A percentile compares a stretch with the other conserved stretches of the same genome.
phyloP scores from a whole-genome alignment of 2,113 vertebrate species.

The Hirundichthys speculiger region DNA sequence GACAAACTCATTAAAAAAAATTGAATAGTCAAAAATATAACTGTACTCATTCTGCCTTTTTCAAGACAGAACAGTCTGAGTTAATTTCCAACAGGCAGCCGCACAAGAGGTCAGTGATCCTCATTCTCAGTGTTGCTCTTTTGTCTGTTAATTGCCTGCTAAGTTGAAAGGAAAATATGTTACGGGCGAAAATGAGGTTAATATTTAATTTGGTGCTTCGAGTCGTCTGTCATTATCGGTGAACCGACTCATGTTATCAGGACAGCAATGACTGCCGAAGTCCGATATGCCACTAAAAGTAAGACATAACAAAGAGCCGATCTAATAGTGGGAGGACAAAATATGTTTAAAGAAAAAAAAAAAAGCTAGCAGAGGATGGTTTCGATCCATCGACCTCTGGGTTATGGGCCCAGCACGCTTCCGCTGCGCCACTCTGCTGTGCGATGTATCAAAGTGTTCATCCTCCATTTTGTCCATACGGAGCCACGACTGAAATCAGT shows the following conservation, averaged over 20 bases:
- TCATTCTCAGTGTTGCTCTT: not conserved
- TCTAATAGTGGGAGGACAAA: too few relatives aligned
- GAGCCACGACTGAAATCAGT: too few relatives aligned
- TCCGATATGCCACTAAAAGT: too few relatives aligned
- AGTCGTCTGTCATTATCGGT: too few relatives aligned
- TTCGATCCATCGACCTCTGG: conserved; percentile 87
- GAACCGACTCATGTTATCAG: too few relatives aligned
- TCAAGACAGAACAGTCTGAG: not conserved
- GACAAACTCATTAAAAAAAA: too few relatives aligned
- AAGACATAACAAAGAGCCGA: too few relatives aligned
- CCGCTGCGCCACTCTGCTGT: conserved; percentile 53
- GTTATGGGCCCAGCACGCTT: conserved; percentile 86
- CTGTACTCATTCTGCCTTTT: not conserved
- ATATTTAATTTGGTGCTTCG: conserved; percentile 50
- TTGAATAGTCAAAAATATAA: too few relatives aligned
- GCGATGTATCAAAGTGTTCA: too few relatives aligned
- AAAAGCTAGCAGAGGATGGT: not conserved
- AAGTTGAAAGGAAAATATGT: conserved; percentile 31
- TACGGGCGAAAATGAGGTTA: conserved; percentile 46
- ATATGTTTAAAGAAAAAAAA: not conserved
- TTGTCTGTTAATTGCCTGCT: conserved; percentile 29
- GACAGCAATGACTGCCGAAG: too few relatives aligned
- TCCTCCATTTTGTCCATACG: too few relatives aligned
- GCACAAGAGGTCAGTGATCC: conserved; percentile 32
- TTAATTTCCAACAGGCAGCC: not conserved